Conservation (phyloP, 2,888 invertebrate genomes). For the Gasteruption jaculator region DNA sequence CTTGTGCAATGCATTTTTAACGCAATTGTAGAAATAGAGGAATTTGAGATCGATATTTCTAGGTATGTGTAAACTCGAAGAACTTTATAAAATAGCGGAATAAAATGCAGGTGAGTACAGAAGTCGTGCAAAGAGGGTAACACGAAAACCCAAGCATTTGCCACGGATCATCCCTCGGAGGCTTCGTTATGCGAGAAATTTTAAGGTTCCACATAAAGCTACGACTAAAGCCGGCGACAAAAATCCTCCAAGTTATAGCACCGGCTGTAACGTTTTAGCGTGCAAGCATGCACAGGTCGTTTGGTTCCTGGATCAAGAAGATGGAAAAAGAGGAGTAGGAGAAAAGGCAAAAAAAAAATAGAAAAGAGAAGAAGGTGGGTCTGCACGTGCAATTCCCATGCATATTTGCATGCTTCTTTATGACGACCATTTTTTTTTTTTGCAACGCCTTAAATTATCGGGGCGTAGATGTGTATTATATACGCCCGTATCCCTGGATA, state of each 20-base stretch:
- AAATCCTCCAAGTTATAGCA: conserved; percentile 38
- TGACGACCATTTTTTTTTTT: conserved; percentile 35
- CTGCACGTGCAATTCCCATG: conserved; percentile 37
- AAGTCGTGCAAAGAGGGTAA: conserved; percentile 4
- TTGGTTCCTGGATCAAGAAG: conserved; percentile 28
- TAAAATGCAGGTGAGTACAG: too few species aligned
- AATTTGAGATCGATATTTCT: too few species aligned
- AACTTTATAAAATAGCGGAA: too few species aligned
- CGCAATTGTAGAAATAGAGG: too few species aligned
- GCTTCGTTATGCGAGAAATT: conserved; percentile 36
- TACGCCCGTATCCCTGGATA: too few species aligned
- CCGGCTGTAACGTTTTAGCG: conserved; percentile 31
- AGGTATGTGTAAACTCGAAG: too few species aligned
- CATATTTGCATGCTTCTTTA: conserved; percentile 42
- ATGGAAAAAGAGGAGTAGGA: conserved; percentile 15
- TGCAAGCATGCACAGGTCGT: conserved; percentile 35
- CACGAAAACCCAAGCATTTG: conserved; percentile 9
- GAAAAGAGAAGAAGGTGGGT: conserved; percentile 20
- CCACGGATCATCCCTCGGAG: conserved; percentile 28
- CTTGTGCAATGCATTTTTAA: too few species aligned
- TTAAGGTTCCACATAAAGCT: conserved; percentile 34
- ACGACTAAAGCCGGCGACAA: conserved; percentile 34
- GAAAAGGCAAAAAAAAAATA: too few species aligned
- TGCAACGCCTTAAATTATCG: too few species aligned
- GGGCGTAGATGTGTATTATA: too few species aligned